Conservation (phyloP, 2,113 vertebrate genomes). For the Theristicus caerulescens region DNA sequence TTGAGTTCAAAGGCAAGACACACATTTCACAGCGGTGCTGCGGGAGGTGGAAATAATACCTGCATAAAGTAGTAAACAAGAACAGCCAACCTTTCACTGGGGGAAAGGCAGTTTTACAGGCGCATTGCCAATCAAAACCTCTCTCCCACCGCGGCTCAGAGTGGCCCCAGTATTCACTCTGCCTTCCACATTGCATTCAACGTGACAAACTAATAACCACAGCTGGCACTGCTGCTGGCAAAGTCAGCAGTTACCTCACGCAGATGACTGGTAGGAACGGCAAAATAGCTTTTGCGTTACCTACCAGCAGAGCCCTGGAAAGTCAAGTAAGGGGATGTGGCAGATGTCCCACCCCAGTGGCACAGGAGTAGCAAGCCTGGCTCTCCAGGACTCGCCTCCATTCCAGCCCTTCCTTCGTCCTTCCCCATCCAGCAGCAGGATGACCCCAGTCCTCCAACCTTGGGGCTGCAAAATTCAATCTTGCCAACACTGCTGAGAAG, state of each 20-base stretch:
- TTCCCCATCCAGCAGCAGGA: neutral
- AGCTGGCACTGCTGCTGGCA: conserved; percentile 27
- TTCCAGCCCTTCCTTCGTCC: conserved; percentile 47
- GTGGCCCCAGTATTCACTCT: neutral
- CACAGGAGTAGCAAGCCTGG: neutral
- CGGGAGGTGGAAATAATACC: neutral
- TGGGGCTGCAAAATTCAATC: neutral
- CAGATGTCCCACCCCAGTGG: conserved; percentile 47
- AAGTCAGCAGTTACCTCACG: conserved; percentile 29
- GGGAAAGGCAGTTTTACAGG: neutral
- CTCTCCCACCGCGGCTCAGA: neutral
- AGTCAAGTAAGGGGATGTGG: neutral
- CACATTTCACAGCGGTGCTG: neutral
- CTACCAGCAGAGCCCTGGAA: conserved; percentile 36
- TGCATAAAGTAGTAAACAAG: neutral
- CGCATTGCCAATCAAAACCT: neutral
- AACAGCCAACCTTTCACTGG: neutral
- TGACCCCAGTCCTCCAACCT: neutral
- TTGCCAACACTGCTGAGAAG: neutral
- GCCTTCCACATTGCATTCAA: neutral
- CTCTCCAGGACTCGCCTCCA: conserved; percentile 6
- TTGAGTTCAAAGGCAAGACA: neutral
- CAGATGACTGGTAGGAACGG: neutral
- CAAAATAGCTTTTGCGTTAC: neutral
- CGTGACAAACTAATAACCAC: conserved; percentile 27